Conservation (phyloP, 2,113 vertebrate genomes). For the Tragelaphus buxtoni region DNA sequence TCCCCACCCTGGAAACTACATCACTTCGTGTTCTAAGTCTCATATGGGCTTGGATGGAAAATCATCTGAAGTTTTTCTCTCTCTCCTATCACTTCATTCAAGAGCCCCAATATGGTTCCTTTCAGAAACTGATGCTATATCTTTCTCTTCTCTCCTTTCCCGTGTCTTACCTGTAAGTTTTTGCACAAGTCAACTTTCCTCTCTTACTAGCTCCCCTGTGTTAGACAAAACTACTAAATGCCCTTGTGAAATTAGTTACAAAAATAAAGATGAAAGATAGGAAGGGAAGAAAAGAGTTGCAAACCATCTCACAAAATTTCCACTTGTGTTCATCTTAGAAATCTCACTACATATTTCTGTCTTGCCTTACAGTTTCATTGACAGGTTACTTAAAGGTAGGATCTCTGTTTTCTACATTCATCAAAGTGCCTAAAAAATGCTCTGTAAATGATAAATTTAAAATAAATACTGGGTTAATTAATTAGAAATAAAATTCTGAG, state of each 20-base stretch:
- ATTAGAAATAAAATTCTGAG: neutral
- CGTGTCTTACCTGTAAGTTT: neutral
- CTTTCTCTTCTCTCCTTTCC: neutral
- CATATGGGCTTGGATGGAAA: neutral
- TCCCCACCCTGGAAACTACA: neutral
- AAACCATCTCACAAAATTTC: neutral
- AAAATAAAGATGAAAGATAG: neutral
- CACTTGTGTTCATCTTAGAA: neutral
- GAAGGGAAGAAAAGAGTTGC: neutral
- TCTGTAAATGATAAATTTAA: neutral
- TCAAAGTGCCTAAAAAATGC: neutral
- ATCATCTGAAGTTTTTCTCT: neutral
- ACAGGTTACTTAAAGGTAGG: neutral
- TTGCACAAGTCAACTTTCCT: neutral
- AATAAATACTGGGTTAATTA: neutral
- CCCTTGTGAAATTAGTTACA: neutral
- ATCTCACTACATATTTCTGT: neutral
- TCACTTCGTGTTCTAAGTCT: neutral
- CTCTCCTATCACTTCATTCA: neutral
- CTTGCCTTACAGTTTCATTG: neutral
- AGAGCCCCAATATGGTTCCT: neutral
- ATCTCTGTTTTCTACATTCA: neutral
- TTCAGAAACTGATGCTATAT: neutral
- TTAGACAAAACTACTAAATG: neutral
- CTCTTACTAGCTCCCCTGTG: neutral